Percentiles rank a stretch among this genome's conserved stretches.
phyloP scores from a whole-genome alignment of 2,113 vertebrate species.

The Chrysemys picta region DNA sequence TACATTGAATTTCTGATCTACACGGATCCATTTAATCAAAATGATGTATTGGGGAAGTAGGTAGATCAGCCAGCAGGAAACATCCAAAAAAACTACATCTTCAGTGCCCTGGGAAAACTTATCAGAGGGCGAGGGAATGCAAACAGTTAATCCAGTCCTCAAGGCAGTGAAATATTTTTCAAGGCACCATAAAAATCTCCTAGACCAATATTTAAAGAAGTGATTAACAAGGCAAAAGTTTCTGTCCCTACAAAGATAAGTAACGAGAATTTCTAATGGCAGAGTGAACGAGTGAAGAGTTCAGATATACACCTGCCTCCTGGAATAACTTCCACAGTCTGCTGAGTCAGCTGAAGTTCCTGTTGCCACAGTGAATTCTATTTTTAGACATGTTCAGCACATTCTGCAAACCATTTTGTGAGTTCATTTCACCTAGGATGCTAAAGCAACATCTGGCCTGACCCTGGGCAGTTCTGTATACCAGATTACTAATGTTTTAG shows the following conservation, averaged over 20 bases:
- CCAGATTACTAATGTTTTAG: neutral
- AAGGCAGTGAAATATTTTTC: conserved; percentile 26
- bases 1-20: neutral
- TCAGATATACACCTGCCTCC: neutral
- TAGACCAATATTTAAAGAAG: neutral
- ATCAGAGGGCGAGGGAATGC: conserved; percentile 9
- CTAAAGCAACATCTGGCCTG: neutral
- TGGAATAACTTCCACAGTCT: conserved; percentile 4
- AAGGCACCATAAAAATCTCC: neutral
- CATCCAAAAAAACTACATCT: neutral
- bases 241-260: neutral
- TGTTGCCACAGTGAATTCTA: conserved; percentile 33
- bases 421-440: conserved; percentile 16
- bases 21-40: neutral
- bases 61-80: neutral
- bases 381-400: conserved; percentile 37
- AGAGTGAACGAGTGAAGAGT: neutral
- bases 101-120: conserved; percentile 60
- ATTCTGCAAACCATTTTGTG: conserved; percentile 19
- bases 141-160: neutral
- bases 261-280: neutral
- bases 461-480: neutral
- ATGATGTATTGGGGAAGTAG: neutral
- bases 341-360: conserved; percentile 20
- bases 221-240: neutral